Conservation (phyloP, 2,888 invertebrate genomes). For the Emmelina monodactyla region DNA sequence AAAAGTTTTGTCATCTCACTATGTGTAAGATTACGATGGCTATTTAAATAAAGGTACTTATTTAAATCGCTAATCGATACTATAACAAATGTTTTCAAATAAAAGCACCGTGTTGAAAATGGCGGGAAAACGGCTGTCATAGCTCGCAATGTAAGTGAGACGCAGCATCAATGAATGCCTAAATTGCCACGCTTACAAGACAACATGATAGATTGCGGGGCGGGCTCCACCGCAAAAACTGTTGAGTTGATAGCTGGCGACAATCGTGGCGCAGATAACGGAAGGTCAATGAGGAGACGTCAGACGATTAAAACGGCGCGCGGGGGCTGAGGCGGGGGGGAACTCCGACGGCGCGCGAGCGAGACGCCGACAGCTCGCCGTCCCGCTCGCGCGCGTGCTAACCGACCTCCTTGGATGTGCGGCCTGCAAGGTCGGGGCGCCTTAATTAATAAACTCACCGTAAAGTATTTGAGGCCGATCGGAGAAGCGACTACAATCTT, state of each 20-base stretch:
- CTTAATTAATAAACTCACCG: slow-evolving; percentile 66
- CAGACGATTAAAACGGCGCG: slow-evolving; percentile 42
- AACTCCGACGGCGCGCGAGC: slow-evolving; percentile 19
- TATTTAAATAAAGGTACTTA: too few relatives aligned
- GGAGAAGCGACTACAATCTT: slow-evolving; percentile 57
- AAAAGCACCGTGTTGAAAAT: background rate
- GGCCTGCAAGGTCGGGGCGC: slow-evolving; percentile 63
- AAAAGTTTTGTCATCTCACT: too few relatives aligned
- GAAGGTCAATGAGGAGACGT: slow-evolving; percentile 61
- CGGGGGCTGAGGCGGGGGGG: slow-evolving; percentile 19
- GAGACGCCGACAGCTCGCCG: slow-evolving; percentile 20
- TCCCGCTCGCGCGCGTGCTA: slow-evolving; percentile 39
- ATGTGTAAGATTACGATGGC: too few relatives aligned
- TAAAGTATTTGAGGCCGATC: slow-evolving; percentile 65
- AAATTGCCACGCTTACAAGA: background rate
- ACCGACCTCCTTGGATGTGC: slow-evolving; percentile 63
- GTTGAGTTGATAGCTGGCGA: slow-evolving; percentile 18
- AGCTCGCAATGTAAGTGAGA: background rate
- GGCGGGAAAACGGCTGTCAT: background rate
- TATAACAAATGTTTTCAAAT: too few relatives aligned
- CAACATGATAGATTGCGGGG: background rate
- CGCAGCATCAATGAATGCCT: background rate
- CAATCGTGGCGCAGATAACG: slow-evolving; percentile 52
- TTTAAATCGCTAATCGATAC: too few relatives aligned
- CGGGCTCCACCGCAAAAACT: background rate